These are phyloP conservation scores for Diorhabda sublineata DNA, from an alignment of 1,140 invertebrate genomes.

Conservation along the genomic window DNA sequence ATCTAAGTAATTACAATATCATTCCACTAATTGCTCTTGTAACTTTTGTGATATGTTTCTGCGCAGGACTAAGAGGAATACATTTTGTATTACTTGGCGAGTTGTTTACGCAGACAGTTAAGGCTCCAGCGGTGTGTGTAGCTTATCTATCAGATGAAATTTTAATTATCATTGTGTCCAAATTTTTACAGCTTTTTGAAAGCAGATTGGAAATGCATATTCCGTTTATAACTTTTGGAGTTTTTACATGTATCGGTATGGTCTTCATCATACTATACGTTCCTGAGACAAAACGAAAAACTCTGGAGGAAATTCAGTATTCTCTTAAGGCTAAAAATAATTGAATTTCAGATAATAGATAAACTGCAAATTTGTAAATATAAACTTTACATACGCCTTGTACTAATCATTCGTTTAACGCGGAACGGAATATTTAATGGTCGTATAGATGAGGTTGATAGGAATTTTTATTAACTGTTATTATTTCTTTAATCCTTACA, in stretches of 20 bases:
- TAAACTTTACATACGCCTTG: no score
- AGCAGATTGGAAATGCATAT: constrained; percentile 60
- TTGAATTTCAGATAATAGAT: background rate
- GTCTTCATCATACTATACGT: constrained; percentile 61
- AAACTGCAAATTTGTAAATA: no score
- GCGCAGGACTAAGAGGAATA: constrained; percentile 65
- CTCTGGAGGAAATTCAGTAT: constrained; percentile 54
- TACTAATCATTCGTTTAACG: no score
- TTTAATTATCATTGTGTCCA: constrained; percentile 69
- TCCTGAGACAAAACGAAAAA: constrained; percentile 83
- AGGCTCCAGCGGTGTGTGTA: constrained; percentile 64
- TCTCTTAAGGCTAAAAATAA: constrained; percentile 23
- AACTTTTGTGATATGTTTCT: constrained; percentile 65
- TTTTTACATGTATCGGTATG: constrained; percentile 59
- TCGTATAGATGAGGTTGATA: no score
- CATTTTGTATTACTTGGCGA: constrained; percentile 70
- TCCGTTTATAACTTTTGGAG: constrained; percentile 71
- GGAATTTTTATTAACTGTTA: no score
- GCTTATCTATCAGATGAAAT: constrained; percentile 66
- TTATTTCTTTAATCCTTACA: no score
- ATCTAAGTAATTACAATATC: constrained; percentile 23
- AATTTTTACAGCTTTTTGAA: constrained; percentile 64
- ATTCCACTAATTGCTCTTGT: constrained; percentile 64
- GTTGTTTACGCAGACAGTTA: constrained; percentile 67
- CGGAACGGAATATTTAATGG: no score